Evolutionary conservation across 2,113 vertebrate species (phyloP).

Genomic region (Gavia stellata): DNA sequence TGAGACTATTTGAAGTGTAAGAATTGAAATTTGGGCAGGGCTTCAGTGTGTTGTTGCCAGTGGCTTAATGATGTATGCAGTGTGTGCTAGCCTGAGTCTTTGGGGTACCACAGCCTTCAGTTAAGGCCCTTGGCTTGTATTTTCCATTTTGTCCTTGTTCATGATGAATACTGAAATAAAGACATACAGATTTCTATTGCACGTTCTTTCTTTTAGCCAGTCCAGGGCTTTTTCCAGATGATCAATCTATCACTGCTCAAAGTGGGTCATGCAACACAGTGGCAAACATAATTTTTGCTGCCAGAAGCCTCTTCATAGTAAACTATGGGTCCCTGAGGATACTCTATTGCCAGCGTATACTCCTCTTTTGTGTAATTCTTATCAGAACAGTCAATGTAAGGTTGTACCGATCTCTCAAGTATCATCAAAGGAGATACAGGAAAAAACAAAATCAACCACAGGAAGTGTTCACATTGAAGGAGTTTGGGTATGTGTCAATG

Average conservation of each 20-base stretch:
- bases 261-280: neutral
- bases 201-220: neutral
- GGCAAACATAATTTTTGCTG: neutral
- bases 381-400: neutral
- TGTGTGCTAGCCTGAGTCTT: neutral
- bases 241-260: neutral
- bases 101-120: neutral
- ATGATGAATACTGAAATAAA: neutral
- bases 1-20: constrained; percentile 60
- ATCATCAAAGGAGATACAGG: neutral
- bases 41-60: constrained; percentile 5
- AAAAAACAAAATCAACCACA: neutral
- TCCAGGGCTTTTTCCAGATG: neutral
- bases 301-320: neutral
- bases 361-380: neutral
- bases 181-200: neutral
- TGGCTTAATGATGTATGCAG: constrained; percentile 3
- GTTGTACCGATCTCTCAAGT: neutral
- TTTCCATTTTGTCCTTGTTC: constrained; percentile 5
- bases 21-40: constrained; percentile 58
- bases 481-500: neutral
- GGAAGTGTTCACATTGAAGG: neutral
- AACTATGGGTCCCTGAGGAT: neutral
- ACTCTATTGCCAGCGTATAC: neutral
- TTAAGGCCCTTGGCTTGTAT: neutral